phyloP scores from a whole-genome alignment of 2,888 invertebrate species.

The Limulus polyphemus region DNA sequence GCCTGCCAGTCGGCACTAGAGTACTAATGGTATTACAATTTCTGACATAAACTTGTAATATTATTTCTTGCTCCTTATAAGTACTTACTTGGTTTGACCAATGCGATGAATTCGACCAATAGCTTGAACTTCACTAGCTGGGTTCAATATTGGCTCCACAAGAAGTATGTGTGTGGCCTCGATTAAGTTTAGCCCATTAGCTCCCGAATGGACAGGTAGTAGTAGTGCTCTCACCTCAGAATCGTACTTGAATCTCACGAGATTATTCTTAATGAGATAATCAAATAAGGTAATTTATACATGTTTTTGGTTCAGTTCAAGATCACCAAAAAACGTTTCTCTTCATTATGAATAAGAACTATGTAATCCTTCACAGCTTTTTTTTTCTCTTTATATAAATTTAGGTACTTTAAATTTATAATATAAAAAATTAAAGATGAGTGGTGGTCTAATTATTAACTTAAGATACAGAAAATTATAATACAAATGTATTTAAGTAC shows the following conservation, averaged over 20 bases:
- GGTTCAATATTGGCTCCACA: slow-evolving; percentile 59
- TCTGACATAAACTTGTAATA: no score
- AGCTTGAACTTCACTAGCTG: slow-evolving; percentile 59
- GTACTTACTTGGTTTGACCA: slow-evolving; percentile 53
- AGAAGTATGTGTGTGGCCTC: slow-evolving; percentile 66
- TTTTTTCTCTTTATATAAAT: no score
- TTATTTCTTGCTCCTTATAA: background rate
- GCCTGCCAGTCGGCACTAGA: no score
- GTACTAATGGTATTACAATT: no score
- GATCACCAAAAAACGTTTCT: slow-evolving; percentile 35
- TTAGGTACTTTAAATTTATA: no score
- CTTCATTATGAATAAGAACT: no score
- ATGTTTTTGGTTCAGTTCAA: slow-evolving; percentile 41
- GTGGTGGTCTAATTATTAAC: no score
- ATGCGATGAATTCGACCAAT: slow-evolving; percentile 64
- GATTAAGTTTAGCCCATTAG: slow-evolving; percentile 62
- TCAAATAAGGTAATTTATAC: background rate
- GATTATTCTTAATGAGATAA: slow-evolving; percentile 1
- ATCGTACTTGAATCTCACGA: slow-evolving; percentile 33
- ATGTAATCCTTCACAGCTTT: no score
- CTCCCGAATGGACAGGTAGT: slow-evolving; percentile 53
- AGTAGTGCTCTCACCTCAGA: slow-evolving; percentile 43
- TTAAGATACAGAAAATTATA: no score
- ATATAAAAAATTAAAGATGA: no score
- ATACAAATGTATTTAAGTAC: no score